A percentile compares a stretch with the other conserved stretches of the same genome.
Evolutionary conservation across 2,113 vertebrate species (phyloP).

Genomic region (Phylloscopus trochiloides): DNA sequence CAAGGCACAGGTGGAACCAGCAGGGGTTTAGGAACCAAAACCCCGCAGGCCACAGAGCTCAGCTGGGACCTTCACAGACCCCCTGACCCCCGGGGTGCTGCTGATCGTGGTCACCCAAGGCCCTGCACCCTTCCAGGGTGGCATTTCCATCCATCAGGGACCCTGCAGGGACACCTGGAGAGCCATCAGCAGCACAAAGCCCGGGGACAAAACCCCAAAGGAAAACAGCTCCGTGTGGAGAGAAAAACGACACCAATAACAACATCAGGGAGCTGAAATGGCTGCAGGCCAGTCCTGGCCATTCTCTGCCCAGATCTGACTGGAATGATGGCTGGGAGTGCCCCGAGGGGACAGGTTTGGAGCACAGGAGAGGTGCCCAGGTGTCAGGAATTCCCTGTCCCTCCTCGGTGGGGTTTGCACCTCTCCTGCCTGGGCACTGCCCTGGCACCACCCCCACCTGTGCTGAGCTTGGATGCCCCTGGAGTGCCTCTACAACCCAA

Average conservation of each 20-base stretch:
- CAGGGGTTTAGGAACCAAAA: not conserved
- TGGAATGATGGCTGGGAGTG: not conserved
- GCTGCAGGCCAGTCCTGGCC: not conserved
- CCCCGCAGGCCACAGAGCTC: not conserved
- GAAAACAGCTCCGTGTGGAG: not conserved
- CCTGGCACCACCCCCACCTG: not conserved
- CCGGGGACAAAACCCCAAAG: not conserved
- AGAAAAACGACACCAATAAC: not conserved
- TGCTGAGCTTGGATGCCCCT: rapidly evolving
- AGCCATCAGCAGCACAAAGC: not conserved
- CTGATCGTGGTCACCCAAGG: not conserved
- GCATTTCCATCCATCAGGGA: rapidly evolving
- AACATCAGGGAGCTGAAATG: not conserved
- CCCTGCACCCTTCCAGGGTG: not conserved
- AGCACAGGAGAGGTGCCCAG: too few species aligned
- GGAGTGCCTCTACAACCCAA: rapidly evolving
- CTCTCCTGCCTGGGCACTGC: not conserved
- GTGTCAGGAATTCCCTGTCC: not conserved
- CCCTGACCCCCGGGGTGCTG: rapidly evolving
- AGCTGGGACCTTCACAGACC: rapidly evolving
- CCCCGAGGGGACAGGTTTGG: not conserved
- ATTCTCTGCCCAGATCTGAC: not conserved
- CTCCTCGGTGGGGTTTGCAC: not conserved
- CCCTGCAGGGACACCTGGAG: not conserved
- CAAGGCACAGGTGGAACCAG: not conserved